Evolutionary conservation across 2,113 vertebrate genomes (phyloP).

Genomic region (Pungitius pungitius): DNA sequence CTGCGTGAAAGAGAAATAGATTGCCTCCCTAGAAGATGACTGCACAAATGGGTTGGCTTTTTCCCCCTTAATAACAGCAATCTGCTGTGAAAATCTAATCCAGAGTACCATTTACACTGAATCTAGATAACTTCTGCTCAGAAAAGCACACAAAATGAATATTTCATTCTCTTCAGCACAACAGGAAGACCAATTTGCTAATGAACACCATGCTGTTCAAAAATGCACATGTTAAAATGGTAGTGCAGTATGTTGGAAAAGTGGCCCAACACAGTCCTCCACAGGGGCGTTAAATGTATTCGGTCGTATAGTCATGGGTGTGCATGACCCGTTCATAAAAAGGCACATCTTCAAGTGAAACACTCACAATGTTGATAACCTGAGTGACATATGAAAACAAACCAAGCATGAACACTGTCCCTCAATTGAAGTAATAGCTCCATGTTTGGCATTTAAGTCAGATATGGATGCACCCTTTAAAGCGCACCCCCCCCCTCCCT

Average conservation of each 20-base stretch:
- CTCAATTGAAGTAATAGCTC: slow-evolving; percentile 63
- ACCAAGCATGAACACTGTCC: slow-evolving; percentile 57
- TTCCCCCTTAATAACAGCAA: slow-evolving; percentile 82
- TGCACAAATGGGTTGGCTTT: slow-evolving; percentile 71
- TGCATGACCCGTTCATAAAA: slow-evolving; percentile 39
- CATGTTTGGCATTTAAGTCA: slow-evolving; percentile 70
- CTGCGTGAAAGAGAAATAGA: slow-evolving; percentile 81
- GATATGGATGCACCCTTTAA: slow-evolving; percentile 65
- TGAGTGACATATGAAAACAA: slow-evolving; percentile 61
- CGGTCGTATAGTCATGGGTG: slow-evolving; percentile 23
- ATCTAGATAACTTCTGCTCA: slow-evolving; percentile 83
- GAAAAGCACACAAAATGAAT: slow-evolving; percentile 83
- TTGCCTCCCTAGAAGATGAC: slow-evolving; percentile 83
- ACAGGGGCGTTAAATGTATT: slow-evolving; percentile 45
- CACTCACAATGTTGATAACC: slow-evolving; percentile 52
- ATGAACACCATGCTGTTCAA: slow-evolving; percentile 70
- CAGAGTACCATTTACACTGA: slow-evolving; percentile 83
- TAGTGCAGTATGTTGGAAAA: slow-evolving; percentile 34
- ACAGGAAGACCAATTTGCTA: slow-evolving; percentile 76
- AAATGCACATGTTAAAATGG: slow-evolving; percentile 66
- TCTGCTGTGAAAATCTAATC: slow-evolving; percentile 86
- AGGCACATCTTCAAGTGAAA: slow-evolving; percentile 42
- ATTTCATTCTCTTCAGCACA: slow-evolving; percentile 75
- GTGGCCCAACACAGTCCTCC: slow-evolving; percentile 31
- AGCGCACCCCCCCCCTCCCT: background rate